A percentile compares a stretch with the other conserved stretches of the same genome.
Conservation (phyloP, 2,888 invertebrate species). For the Vanessa cardui region DNA sequence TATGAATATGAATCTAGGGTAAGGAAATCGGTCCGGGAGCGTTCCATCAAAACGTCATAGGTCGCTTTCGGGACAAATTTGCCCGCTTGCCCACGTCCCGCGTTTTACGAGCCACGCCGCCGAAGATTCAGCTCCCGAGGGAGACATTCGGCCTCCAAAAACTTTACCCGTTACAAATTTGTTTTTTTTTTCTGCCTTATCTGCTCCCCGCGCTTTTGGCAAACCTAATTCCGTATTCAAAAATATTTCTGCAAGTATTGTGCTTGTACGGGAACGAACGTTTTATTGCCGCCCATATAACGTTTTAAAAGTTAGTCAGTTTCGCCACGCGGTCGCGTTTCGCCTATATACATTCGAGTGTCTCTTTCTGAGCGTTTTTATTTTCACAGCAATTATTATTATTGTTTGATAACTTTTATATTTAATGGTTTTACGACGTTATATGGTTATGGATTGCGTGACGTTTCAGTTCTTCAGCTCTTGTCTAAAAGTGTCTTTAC, state of each 20-base stretch:
- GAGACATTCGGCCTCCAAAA: constrained; percentile 82
- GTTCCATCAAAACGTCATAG: constrained; percentile 83
- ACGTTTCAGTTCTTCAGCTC: constrained; percentile 27
- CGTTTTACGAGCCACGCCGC: constrained; percentile 81
- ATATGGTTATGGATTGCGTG: constrained; percentile 42
- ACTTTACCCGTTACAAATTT: constrained; percentile 84
- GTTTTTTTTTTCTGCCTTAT: constrained; percentile 81
- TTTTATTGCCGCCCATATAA: constrained; percentile 81
- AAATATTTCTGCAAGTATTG: constrained; percentile 83
- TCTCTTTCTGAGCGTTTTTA: constrained; percentile 57
- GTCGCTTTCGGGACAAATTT: constrained; percentile 82
- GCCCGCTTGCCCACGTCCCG: constrained; percentile 81
- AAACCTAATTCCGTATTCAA: constrained; percentile 83
- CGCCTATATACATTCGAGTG: constrained; percentile 52
- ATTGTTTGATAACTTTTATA: constrained; percentile 70
- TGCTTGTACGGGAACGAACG: constrained; percentile 78
- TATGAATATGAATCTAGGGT: constrained; percentile 81
- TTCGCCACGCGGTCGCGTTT: constrained; percentile 66
- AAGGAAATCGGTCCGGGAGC: constrained; percentile 76
- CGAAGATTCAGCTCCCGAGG: constrained; percentile 83
- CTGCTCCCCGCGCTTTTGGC: constrained; percentile 81
- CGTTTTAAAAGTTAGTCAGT: constrained; percentile 81
- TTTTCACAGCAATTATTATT: constrained; percentile 69
- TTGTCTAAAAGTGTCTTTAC: constrained; percentile 10
- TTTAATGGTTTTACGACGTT: constrained; percentile 54